Evolutionary conservation across 2,113 vertebrate genomes (phyloP).

Genomic region (Sceloporus undulatus): DNA sequence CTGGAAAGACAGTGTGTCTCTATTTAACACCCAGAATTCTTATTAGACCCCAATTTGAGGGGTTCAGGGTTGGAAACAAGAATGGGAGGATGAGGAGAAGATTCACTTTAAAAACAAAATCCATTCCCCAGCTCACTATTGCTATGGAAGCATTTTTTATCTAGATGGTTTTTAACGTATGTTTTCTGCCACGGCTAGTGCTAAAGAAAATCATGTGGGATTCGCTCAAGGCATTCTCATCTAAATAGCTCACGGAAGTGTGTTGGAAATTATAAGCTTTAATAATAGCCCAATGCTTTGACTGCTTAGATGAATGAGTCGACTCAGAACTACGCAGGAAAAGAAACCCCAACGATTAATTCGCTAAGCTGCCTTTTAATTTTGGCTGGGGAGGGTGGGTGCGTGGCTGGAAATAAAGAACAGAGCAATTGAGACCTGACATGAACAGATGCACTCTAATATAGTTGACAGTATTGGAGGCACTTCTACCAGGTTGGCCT

Average conservation of each 20-base stretch:
- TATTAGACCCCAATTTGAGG: not conserved
- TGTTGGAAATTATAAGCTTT: conserved; percentile 63
- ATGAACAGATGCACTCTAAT: conserved; percentile 30
- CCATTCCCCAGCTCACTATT: conserved; percentile 7
- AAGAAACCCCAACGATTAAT: conserved; percentile 42
- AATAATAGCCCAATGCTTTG: conserved; percentile 48
- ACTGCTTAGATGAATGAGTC: conserved; percentile 49
- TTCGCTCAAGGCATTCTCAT: conserved; percentile 23
- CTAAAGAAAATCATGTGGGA: conserved; percentile 12
- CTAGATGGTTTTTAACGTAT: conserved; percentile 32
- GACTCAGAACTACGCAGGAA: conserved; percentile 18
- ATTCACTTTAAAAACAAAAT: conserved; percentile 18
- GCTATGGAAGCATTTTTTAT: conserved; percentile 40
- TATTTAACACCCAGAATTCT: not conserved
- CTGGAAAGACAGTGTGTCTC: conserved; percentile 20
- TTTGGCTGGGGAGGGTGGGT: not conserved
- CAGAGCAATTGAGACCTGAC: conserved; percentile 3
- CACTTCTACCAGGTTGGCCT: conserved; percentile 16
- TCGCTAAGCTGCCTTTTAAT: conserved; percentile 41
- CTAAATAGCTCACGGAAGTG: conserved; percentile 35
- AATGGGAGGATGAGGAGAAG: not conserved
- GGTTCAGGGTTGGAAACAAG: accelerated
- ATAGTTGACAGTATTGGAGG: conserved; percentile 25
- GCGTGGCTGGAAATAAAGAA: not conserved
- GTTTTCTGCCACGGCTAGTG: conserved; percentile 15